Base-by-base conservation (phyloP, 2,113 vertebrate genomes). In the Corynorhinus townsendii region DNA sequence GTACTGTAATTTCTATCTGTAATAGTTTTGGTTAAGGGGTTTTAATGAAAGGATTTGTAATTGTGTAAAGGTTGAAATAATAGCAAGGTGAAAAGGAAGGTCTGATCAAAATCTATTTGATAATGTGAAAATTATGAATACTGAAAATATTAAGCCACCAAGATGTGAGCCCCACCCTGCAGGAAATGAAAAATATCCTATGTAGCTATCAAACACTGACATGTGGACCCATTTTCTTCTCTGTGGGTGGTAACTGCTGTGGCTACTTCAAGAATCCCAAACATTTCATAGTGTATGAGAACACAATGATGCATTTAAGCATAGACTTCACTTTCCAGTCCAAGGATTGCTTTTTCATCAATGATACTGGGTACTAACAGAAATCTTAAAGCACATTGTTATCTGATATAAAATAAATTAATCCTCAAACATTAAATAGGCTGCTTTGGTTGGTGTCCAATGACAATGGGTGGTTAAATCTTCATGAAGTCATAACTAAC, bases 371-470 rank as follows among this genome's bases (percentile, higher is more conserved):
- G 26, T 22, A 77, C 24, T 73, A 90, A 83, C 59, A 90, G 59
- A 94, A 94, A 87, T 92, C n/a, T 89, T 69, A 84, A 38, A 94
- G 33, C 49, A 73, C 20, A 43, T 7, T 85, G 52, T 62, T 94
- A 75, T 24, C 8, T 79, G 84, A 73, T 90, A 62, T 80, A 95
- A 96, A 89, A 83, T 66, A 83, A 94, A 93, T 26, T 64, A 77
- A 62, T 92, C 26, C 2, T 11, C 43, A 75, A 54, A 26, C 8
- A 19, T 62, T 75, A 22, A 62, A 19, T 43, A 84, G 71, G 47
- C 40, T 47, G 45, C 35, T 54, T 87, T 92, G 68, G 66, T 95
- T 90, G 35, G 45, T 80, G 22, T 75, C 47, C 43, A 47, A 19
- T 86, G 69, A 86, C 62, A 30, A 66, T 47, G 56, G 73, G 52